Evolutionary conservation across 2,888 invertebrate genomes (phyloP), one percentile per base, ranked within the genome.

Genomic region (Cistogaster globosa): DNA sequence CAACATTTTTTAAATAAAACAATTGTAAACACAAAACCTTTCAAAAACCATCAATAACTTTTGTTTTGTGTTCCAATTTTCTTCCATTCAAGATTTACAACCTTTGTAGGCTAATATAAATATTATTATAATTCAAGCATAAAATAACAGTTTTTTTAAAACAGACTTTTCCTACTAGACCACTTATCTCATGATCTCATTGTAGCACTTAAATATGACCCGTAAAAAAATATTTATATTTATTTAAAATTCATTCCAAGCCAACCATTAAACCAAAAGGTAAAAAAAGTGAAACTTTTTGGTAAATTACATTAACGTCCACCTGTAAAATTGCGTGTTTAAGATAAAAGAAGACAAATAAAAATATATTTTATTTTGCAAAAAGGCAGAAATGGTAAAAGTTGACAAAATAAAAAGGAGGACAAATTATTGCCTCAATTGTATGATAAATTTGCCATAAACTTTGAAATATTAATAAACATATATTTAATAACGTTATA

Each of bases 381-480:
- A 48, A 1, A 62, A 62, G 8, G 53, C 14, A 18, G 6, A 9
- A 16, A 18, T 36, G 14, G 38, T 18, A 8, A 12, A 7, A 20
- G 20, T 22, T 38, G 58, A 6, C 36, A 11, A n/a, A 22, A 22
- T 11, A 22, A 62, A 53, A 51, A 67, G 14, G 45, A 38, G 22
- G 69, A 58, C 63, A 71, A 65, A 18, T 69, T 69, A 81, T 69
- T 68, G 57, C 53, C 20, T 68, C 63, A 78, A 75, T 75, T 51
- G 62, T 63, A 75, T 78, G 78, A 85, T 82, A 74, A 81, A 85
- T 85, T 57, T 74, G 45, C 58, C 22, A 78, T 81, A 77, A 81
- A 81, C 69, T 72, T 53, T 84, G 62, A 77, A 81, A 57, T 77
- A 74, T 77, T 68, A 74, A 63, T 53, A 22, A 60, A 71, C 36